Conservation (phyloP, 2,888 invertebrate species). For the Thelaira solivaga region DNA sequence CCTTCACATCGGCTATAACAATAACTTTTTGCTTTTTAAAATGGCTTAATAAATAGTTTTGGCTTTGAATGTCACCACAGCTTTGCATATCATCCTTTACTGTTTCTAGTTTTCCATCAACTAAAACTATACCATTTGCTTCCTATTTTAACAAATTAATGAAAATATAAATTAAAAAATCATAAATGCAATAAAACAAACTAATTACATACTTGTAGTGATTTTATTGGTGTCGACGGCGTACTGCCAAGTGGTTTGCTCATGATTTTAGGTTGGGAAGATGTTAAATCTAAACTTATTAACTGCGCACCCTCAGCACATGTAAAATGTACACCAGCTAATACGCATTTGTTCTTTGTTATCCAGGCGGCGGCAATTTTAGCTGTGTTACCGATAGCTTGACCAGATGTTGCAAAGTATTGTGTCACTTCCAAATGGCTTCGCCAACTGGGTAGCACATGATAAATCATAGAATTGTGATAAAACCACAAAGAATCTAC, state of each 20-base stretch:
- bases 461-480: slow-evolving; percentile 80
- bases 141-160: slow-evolving; percentile 65
- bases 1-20: slow-evolving; percentile 74
- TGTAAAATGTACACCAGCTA: slow-evolving; percentile 81
- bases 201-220: slow-evolving; percentile 66
- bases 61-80: slow-evolving; percentile 73
- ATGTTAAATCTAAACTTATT: slow-evolving; percentile 81
- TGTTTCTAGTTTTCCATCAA: slow-evolving; percentile 72
- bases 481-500: slow-evolving; percentile 81
- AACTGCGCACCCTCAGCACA: slow-evolving; percentile 81
- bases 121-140: slow-evolving; percentile 75
- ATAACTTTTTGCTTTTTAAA: slow-evolving; percentile 75
- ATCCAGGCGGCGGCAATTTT: slow-evolving; percentile 83
- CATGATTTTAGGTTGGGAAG: slow-evolving; percentile 78
- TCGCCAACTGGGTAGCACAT: slow-evolving; percentile 80
- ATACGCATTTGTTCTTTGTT: slow-evolving; percentile 78
- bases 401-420: slow-evolving; percentile 81
- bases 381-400: slow-evolving; percentile 79
- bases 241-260: slow-evolving; percentile 77
- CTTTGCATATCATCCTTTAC: slow-evolving; percentile 74
- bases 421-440: slow-evolving; percentile 83
- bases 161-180: not conserved
- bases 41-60: slow-evolving; percentile 69
- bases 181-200: not conserved
- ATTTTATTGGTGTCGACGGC: slow-evolving; percentile 70